Base-by-base conservation (phyloP, 1,140 invertebrate species). In the Geopemphigus sp. region DNA sequence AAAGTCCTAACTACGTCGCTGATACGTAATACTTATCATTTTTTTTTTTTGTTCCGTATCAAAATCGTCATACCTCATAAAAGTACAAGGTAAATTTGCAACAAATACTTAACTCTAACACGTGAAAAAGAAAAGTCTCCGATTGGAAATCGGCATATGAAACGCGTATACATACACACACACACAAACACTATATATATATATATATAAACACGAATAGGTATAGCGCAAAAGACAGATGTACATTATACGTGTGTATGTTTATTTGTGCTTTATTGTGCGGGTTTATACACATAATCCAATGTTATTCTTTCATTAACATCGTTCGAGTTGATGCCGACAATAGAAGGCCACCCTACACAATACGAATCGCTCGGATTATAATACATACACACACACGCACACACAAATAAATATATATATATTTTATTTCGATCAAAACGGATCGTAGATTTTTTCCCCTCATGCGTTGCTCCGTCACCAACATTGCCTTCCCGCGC, bases 241-340 rank as follows among this genome's bases (percentile, higher is more conserved):
- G 68, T 72, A 70, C 47, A 72, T 72, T 72, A 72, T 72, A 72
- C 68, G 74, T 72, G 68, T 76, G 39, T 78, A 78, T 78, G 74
- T 78, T 78, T 78, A 78, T 78, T 78, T 78, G 74, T 45, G 74
- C 74, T 78, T 78, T 78, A 78, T 78, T 78, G 74, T 78, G 74
- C 74, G 74, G 74, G 74, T 78, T 78, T 78, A 78, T 78, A 78
- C 74, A 78, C 74, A 78, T 78, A 78, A 78, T 78, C 74, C 74
- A 78, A 78, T 78, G 74, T 78, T 78, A 78, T 78, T 78, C 74
- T 78, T 78, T 78, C 74, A 78, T 78, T 78, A 78, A 78, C 74
- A 78, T 78, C 74, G 39, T 78, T 78, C 74, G 74, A 78, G 74
- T 78, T 78, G 74, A 78, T 50, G 74, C 57, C 74, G 74, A 78